Evolutionary conservation across 2,797 vertebrate species (phyloP), one percentile per base, ranked within the genome.

Genomic region (Somateria mollissima): DNA sequence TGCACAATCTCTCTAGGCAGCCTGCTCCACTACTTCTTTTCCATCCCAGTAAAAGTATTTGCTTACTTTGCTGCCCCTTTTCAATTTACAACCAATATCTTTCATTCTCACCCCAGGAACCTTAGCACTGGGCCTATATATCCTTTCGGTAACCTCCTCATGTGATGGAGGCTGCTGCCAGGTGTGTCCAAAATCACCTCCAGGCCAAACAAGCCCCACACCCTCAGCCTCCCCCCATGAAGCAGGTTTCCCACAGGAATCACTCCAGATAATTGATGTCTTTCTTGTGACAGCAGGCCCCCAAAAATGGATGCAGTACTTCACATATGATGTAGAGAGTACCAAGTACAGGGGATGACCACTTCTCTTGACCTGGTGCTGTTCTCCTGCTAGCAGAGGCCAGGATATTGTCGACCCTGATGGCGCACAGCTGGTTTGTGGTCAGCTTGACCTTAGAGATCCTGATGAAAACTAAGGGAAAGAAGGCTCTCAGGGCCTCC

Each of bases 181-280:
- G 20, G 24, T 49, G 22, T 17, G 19, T 30, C 45, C 22, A 49
- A 47, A 61, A 47, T 22, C 39, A 54, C 11, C 11, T 41, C 45
- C 30, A 60, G 34, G 51, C 18, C 60, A 39, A 43, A 54, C 13
- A 25, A 71, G 22, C 13, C 11, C 13, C 1, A 1, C 24, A 24
- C 20, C 20, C 27, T n/a, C 64, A 80, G 36, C 10, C 25, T 11
- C 41, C 53, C 19, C n/a, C 28, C n/a, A 49, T 6, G 19, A 0
- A 0, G 25, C 9, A 56, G n/a, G 20, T 11, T 10, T 41, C n/a
- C 13, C 16, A 32, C 5, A 9, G 13, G n/a, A 51, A 24, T 3
- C 41, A 30, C 36, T 77, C 19, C 41, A n/a, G 8, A 64, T 84
- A 16, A 67, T 10, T 54, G n/a, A 39, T 2, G 12, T 16, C 17